phyloP scores from a whole-genome alignment of 2,888 invertebrate genomes.

The Hypsopygia costalis region DNA sequence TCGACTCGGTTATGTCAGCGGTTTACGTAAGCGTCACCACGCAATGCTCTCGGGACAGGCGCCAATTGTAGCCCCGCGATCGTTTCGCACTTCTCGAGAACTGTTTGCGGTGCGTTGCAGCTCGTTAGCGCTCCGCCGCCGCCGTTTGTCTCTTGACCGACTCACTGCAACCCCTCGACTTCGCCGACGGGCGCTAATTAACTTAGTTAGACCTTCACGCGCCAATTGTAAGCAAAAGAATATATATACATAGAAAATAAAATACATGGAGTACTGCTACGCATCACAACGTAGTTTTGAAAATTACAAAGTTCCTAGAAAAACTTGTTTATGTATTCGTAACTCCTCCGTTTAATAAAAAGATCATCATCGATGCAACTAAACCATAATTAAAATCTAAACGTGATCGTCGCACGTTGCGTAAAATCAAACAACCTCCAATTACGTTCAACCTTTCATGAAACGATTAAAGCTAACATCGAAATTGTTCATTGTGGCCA shows the following conservation, averaged over 20 bases:
- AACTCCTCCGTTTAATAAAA: too few relatives aligned
- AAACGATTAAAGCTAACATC: constrained; percentile 50
- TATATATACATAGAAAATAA: too few relatives aligned
- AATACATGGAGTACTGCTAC: too few relatives aligned
- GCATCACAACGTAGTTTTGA: too few relatives aligned
- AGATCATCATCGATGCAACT: too few relatives aligned
- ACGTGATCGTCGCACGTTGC: constrained; percentile 31
- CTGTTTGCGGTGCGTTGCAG: constrained; percentile 60
- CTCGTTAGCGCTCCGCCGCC: constrained; percentile 54
- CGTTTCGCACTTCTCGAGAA: constrained; percentile 70
- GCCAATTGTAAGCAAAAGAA: constrained; percentile 7
- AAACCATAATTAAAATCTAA: constrained; percentile 6
- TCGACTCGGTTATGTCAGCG: constrained; percentile 79
- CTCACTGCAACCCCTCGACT: constrained; percentile 29
- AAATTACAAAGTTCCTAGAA: too few relatives aligned
- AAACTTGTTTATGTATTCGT: too few relatives aligned
- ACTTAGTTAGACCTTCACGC: constrained; percentile 25
- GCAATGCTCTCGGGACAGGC: constrained; percentile 68
- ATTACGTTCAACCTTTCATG: constrained; percentile 70
- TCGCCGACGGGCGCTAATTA: constrained; percentile 31
- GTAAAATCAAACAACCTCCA: constrained; percentile 48
- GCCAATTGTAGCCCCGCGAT: constrained; percentile 64
- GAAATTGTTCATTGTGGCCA: constrained; percentile 57
- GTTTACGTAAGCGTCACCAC: constrained; percentile 76
- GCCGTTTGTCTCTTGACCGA: constrained; percentile 36